Conservation (phyloP, 2,113 vertebrate genomes). For the Anseranas semipalmata region DNA sequence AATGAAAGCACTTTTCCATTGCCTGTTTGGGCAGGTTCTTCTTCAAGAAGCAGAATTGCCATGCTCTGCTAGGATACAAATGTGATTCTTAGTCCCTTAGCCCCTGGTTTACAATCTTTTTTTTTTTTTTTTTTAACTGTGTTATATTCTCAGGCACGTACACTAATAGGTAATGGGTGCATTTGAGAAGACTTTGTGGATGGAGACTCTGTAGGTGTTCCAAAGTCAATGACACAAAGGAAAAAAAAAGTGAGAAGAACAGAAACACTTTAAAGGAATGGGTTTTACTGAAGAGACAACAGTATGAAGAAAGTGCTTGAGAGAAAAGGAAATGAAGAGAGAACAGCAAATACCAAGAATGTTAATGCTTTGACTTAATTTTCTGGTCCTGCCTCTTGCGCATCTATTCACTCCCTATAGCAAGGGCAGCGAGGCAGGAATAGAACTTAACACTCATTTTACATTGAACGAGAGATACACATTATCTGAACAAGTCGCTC, state of each 20-base stretch:
- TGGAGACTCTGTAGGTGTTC: not conserved
- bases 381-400: not conserved
- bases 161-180: rapidly evolving
- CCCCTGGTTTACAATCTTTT: not conserved
- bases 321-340: not conserved
- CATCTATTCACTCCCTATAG: not conserved
- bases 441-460: not conserved
- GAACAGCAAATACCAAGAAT: not conserved
- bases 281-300: not conserved
- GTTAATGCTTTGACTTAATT: not conserved
- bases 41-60: not conserved
- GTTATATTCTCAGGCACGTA: not conserved
- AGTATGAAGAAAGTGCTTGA: not conserved
- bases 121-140: not conserved
- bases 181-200: not conserved
- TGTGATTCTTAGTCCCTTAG: rapidly evolving
- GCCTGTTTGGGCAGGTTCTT: not conserved
- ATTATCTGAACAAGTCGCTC: not conserved
- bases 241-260: not conserved
- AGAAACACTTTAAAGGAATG: not conserved
- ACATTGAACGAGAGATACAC: not conserved
- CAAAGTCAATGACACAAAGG: not conserved
- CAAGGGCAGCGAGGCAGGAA: not conserved
- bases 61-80: not conserved
- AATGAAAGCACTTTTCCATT: not conserved